A percentile compares a stretch with the other conserved stretches of the same genome.
Conservation (phyloP, 2,888 invertebrate species). For the Tubulanus polymorphus region DNA sequence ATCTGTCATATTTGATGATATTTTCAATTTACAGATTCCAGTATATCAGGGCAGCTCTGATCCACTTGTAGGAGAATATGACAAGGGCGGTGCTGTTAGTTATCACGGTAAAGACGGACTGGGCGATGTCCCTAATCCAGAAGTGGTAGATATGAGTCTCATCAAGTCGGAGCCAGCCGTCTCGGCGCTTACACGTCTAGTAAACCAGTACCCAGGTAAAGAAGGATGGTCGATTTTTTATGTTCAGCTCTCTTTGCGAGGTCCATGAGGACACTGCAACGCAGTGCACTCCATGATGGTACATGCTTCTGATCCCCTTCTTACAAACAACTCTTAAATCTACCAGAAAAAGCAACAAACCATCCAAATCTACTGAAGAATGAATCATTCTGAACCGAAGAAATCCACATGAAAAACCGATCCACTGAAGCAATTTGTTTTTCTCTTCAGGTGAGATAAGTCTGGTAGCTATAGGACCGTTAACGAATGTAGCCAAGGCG, state of each 20-base stretch:
- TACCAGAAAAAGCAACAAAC: no score
- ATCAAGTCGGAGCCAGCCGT: slow-evolving; percentile 61
- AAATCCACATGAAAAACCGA: no score
- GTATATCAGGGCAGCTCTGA: slow-evolving; percentile 54
- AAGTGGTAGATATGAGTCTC: slow-evolving; percentile 34
- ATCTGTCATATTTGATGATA: background rate
- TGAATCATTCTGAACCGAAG: no score
- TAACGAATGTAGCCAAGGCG: slow-evolving; percentile 77
- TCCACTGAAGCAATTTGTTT: no score
- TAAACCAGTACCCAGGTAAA: slow-evolving; percentile 54
- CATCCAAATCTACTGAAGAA: no score
- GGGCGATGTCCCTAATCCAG: slow-evolving; percentile 60
- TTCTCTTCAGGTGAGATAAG: slow-evolving; percentile 33
- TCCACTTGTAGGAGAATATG: slow-evolving; percentile 40
- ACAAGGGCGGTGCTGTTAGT: slow-evolving; percentile 27
- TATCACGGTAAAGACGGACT: slow-evolving; percentile 71
- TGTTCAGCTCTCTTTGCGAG: background rate
- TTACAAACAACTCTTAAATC: no score
- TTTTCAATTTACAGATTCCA: slow-evolving; percentile 52
- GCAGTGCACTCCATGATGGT: no score
- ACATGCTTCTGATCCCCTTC: no score
- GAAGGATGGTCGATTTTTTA: slow-evolving; percentile 8
- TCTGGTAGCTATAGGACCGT: slow-evolving; percentile 61
- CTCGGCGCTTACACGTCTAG: slow-evolving; percentile 61
- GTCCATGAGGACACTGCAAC: no score